Evolutionary conservation across 2,113 vertebrate species (phyloP), one percentile per base, ranked within the genome.

Genomic region (Podarcis muralis): DNA sequence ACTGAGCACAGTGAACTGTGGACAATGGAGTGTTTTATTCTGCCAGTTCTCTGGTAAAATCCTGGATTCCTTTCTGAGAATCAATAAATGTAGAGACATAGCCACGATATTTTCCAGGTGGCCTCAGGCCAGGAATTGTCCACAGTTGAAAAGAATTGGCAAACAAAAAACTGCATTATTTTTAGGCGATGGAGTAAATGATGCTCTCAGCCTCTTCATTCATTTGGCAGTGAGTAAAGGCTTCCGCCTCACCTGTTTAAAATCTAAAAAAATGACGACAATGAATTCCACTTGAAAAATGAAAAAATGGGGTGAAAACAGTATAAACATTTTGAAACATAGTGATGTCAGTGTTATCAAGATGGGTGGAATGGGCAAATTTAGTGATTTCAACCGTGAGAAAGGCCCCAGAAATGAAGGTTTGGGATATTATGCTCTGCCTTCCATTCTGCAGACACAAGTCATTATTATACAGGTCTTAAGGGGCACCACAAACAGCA

Each of bases 1-100:
- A 65, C 15, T 80, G 8, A 16, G 48, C 68, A 57, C 20, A 40
- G 1, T 53, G 12, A 76, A n/a, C 62, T 83, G 9, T 0, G 9
- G 16, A 59, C 76, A 43, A 35, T 8, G 37, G 27, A 0, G 77
- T 40, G 32, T 77, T 90, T 68, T 83, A 35, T 62, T 68, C 6
- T 22, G 69, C 53, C 37, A 23, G 25, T 37, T 82, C n/a, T 4
- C 1, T 18, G 3, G 12, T 4, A 74, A 0, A 0, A 40, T 85
- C 12, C 53, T 9, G 16, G 27, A 6, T 0, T 65, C 57, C 37
- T 62, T 75, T 23, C 18, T 57, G 68, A 30, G 40, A n/a, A n/a
- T 18, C 89, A 35, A 81, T 57, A 85, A 87, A 40, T 0, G 2
- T 11, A 32, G 40, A 84, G 32, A 25, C 5, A 4, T 4, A 30